Evolutionary conservation across 2,113 vertebrate genomes (phyloP).

Genomic region (Cygnus atratus): DNA sequence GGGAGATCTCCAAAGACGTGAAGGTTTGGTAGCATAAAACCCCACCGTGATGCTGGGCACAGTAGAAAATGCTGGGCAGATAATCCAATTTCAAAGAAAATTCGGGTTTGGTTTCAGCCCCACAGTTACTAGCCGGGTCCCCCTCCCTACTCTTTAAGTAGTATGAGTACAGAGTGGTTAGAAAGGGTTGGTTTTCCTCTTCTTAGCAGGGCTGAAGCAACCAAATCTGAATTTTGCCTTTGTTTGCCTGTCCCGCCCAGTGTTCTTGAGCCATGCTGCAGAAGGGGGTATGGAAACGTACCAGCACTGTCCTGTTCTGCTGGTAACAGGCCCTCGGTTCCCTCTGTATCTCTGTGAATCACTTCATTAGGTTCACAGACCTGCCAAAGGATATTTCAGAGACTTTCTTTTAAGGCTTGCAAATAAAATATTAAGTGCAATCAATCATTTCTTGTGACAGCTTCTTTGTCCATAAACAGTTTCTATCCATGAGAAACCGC

Average conservation of each 20-base stretch:
- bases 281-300: background rate
- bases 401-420: constrained; percentile 30
- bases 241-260: background rate
- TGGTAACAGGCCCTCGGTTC: background rate
- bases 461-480: background rate
- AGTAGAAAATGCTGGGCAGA: background rate
- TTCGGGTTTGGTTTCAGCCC: background rate
- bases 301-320: fast-evolving
- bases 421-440: constrained; percentile 42
- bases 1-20: background rate
- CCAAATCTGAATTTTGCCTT: background rate
- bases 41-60: background rate
- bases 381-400: constrained; percentile 35
- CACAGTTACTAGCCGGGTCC: background rate
- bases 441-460: constrained; percentile 22
- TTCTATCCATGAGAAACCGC: background rate
- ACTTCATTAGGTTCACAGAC: constrained; percentile 13
- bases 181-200: background rate
- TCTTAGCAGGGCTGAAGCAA: background rate
- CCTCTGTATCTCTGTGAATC: background rate
- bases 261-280: background rate
- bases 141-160: background rate
- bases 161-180: background rate
- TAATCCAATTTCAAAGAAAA: background rate
- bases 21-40: background rate